A percentile compares a stretch with the other conserved stretches of the same genome.
Conservation (phyloP, 2,113 vertebrate genomes). For the Solea senegalensis region DNA sequence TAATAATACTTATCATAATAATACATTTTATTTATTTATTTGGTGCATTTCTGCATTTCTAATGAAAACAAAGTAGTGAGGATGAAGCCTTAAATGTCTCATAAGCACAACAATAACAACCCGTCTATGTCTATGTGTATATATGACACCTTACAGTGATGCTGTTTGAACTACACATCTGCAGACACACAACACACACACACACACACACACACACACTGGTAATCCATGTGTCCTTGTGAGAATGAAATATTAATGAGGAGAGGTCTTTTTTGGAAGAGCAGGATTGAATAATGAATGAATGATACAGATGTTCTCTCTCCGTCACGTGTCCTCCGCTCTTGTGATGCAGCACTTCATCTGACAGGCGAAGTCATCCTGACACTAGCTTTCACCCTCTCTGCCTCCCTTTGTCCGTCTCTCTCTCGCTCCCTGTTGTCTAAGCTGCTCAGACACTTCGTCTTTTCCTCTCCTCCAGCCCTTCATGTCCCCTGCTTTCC, state of each 20-base stretch:
- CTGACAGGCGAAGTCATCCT: conserved; percentile 45
- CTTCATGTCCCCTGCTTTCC: background rate
- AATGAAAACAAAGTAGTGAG: too few species aligned
- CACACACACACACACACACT: background rate
- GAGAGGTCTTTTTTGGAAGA: conserved; percentile 54
- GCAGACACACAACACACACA: background rate
- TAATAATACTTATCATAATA: too few species aligned
- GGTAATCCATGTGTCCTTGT: background rate
- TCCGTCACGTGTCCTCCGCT: conserved; percentile 30
- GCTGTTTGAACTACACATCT: background rate
- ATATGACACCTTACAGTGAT: too few species aligned
- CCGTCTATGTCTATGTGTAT: too few species aligned
- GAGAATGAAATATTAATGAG: conserved; percentile 61
- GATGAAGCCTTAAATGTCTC: too few species aligned
- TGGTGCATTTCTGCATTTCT: too few species aligned
- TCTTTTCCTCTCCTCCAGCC: background rate
- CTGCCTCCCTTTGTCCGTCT: background rate
- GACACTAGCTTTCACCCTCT: conserved; percentile 12
- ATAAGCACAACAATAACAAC: too few species aligned
- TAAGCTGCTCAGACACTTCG: background rate
- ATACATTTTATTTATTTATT: too few species aligned
- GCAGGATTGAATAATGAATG: conserved; percentile 62
- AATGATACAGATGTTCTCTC: conserved; percentile 3
- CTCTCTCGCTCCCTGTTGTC: conserved; percentile 1
- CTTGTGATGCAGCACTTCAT: conserved; percentile 65